Conservation (phyloP, 2,797 vertebrate genomes). For the Aphelocoma californica region DNA sequence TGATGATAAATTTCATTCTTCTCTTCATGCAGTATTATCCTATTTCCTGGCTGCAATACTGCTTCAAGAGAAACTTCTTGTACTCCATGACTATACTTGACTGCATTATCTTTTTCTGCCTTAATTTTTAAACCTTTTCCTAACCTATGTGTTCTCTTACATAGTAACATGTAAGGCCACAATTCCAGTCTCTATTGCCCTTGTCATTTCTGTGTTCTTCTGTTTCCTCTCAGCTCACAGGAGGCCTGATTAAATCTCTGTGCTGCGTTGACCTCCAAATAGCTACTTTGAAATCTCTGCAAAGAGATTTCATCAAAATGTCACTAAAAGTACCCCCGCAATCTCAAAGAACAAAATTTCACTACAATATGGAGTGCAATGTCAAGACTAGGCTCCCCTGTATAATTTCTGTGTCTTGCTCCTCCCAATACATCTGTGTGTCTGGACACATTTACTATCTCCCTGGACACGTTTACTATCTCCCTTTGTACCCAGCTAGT, state of each 20-base stretch:
- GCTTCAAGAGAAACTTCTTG: neutral
- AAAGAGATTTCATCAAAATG: neutral
- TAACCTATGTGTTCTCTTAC: neutral
- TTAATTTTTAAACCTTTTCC: neutral
- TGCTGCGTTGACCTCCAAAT: neutral
- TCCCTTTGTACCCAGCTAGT: neutral
- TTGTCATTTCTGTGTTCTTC: neutral
- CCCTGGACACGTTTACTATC: neutral
- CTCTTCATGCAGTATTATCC: neutral
- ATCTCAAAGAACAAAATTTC: neutral
- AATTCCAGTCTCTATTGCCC: neutral
- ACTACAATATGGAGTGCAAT: neutral
- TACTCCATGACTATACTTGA: neutral
- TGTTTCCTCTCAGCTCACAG: neutral
- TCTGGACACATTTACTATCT: neutral
- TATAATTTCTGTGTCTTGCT: neutral
- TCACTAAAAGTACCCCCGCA: neutral
- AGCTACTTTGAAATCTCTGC: neutral
- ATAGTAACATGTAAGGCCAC: neutral
- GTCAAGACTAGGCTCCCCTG: neutral
- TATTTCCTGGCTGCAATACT: neutral
- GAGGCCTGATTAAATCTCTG: neutral
- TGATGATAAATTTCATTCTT: neutral
- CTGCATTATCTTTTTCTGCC: neutral
- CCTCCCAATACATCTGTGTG: neutral